phyloP scores from a whole-genome alignment of 2,797 vertebrate genomes.

The Staurois parvus region DNA sequence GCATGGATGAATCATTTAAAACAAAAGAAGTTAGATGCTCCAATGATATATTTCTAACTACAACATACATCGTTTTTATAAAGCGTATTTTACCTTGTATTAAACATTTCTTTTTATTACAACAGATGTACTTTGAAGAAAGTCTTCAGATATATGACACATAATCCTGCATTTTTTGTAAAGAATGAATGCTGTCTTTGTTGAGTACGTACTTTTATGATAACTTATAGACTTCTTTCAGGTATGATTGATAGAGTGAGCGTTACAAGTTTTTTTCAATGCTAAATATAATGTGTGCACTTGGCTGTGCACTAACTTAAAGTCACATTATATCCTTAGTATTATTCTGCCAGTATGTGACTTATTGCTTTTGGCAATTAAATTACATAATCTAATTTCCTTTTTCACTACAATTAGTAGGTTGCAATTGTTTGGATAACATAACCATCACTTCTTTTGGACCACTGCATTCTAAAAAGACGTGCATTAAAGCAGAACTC shows the following conservation, averaged over 20 bases:
- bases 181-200: background rate
- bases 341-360: slow-evolving; percentile 16
- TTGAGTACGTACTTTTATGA: background rate
- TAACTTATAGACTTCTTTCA: background rate
- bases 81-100: background rate
- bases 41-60: background rate
- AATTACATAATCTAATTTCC: slow-evolving; percentile 19
- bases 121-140: background rate
- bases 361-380: slow-evolving; percentile 29
- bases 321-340: slow-evolving; percentile 32
- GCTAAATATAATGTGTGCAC: slow-evolving; percentile 15
- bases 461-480: background rate
- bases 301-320: slow-evolving; percentile 9
- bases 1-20: too few relatives aligned
- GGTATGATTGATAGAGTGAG: slow-evolving; percentile 11
- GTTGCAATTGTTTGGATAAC: background rate
- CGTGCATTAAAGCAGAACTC: too few relatives aligned
- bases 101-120: background rate
- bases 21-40: background rate
- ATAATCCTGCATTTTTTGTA: background rate
- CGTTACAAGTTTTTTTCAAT: background rate
- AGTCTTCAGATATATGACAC: background rate
- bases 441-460: background rate
- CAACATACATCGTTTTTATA: background rate
- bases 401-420: slow-evolving; percentile 1